These are phyloP conservation scores for Scaptomyza tumidula DNA, from an alignment of 2,888 invertebrate species.

Conservation along the genomic window DNA sequence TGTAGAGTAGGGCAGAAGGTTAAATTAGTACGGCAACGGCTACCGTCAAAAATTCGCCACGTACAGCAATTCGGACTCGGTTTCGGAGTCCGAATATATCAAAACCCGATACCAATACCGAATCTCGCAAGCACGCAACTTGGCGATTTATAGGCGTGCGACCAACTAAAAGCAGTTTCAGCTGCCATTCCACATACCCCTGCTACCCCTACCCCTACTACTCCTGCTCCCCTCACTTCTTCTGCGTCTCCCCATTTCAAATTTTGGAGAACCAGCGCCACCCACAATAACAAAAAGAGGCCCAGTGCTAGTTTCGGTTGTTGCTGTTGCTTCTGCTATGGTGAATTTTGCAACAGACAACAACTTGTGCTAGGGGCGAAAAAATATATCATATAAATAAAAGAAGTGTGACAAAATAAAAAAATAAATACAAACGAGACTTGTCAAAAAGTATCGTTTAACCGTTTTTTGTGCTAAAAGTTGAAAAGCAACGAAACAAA, in stretches of 20 bases:
- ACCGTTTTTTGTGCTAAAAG: conserved; percentile 10
- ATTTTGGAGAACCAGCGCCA: conserved; percentile 21
- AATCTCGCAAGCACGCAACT: conserved; percentile 60
- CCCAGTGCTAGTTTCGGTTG: conserved; percentile 33
- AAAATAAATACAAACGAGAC: conserved; percentile 4
- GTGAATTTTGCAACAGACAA: conserved; percentile 47
- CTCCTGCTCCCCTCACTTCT: background rate
- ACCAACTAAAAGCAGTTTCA: conserved; percentile 44
- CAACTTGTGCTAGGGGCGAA: conserved; percentile 23
- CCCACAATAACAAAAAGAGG: conserved; percentile 48
- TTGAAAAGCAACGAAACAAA: background rate
- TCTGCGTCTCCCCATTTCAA: background rate
- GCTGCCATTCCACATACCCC: conserved; percentile 13
- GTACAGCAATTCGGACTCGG: conserved; percentile 62
- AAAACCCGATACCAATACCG: conserved; percentile 54
- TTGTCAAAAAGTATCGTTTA: conserved; percentile 11
- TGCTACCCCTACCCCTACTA: conserved; percentile 17
- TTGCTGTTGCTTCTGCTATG: conserved; percentile 36
- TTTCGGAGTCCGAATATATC: conserved; percentile 63
- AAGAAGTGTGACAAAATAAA: conserved; percentile 25
- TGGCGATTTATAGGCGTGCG: conserved; percentile 68
- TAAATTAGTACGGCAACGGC: conserved; percentile 69
- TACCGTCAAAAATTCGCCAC: conserved; percentile 73
- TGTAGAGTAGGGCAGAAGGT: conserved; percentile 82
- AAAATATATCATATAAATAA: conserved; percentile 3